Evolutionary conservation across 2,113 vertebrate genomes (phyloP).

Genomic region (Xenopus laevis): DNA sequence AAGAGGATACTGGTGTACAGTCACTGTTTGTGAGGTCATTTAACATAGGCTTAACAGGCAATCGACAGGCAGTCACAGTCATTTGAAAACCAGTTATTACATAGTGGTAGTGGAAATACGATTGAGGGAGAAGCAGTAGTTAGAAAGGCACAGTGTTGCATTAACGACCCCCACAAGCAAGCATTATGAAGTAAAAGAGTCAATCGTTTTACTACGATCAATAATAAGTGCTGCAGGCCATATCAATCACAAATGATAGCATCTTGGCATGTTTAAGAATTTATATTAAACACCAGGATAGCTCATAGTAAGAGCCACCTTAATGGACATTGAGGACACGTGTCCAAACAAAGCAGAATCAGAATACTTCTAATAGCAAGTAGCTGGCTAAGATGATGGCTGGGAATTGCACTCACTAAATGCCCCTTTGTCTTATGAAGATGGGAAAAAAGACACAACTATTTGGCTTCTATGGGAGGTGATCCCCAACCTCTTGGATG

Average conservation of each 20-base stretch:
- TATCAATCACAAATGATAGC: background rate
- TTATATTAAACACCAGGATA: background rate
- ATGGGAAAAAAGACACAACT: too few relatives aligned
- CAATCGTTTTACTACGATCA: background rate
- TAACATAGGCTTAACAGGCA: constrained; percentile 38
- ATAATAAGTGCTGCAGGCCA: background rate
- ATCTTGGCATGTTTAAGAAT: background rate
- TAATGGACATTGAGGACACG: too few relatives aligned
- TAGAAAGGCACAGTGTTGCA: constrained; percentile 1
- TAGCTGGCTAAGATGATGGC: too few relatives aligned
- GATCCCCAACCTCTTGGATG: too few relatives aligned
- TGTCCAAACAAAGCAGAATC: too few relatives aligned
- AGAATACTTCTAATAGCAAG: too few relatives aligned
- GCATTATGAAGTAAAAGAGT: background rate
- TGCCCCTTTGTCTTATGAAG: too few relatives aligned
- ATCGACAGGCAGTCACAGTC: constrained; percentile 10
- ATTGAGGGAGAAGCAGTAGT: constrained; percentile 16
- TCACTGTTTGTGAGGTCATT: constrained; percentile 13
- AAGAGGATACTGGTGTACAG: constrained; percentile 1
- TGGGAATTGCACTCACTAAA: too few relatives aligned
- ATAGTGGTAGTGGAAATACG: constrained; percentile 2
- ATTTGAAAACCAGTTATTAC: constrained; percentile 32
- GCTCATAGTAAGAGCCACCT: too few relatives aligned
- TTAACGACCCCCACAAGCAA: background rate
- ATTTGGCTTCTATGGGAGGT: too few relatives aligned